phyloP scores from a whole-genome alignment of 2,888 invertebrate species.

The Iselma pallidipennis region DNA sequence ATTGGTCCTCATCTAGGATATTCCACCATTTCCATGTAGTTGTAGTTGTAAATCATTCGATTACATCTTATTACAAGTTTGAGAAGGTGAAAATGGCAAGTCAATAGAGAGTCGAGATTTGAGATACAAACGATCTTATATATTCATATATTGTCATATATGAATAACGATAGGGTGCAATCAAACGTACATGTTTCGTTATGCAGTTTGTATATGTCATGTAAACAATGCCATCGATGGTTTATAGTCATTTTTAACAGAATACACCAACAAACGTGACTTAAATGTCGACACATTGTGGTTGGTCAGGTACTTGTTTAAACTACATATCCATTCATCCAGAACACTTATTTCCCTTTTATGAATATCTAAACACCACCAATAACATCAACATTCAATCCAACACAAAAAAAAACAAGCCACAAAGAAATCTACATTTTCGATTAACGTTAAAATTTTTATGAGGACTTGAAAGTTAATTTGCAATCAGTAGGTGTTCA shows the following conservation, averaged over 20 bases:
- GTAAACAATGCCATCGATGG: constrained; percentile 49
- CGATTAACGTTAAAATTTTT: constrained; percentile 2
- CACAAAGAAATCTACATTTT: background rate
- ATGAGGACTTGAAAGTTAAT: background rate
- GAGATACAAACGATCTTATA: background rate
- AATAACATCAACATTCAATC: background rate
- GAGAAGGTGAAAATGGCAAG: no score
- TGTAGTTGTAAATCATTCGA: constrained; percentile 1
- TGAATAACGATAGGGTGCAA: background rate
- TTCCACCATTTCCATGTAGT: background rate
- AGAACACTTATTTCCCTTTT: background rate
- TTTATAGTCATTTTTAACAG: constrained; percentile 45
- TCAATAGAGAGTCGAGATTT: background rate
- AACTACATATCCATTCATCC: constrained; percentile 8
- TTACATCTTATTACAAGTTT: background rate
- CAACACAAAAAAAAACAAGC: background rate
- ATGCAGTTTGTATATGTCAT: constrained; percentile 46
- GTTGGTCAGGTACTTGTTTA: constrained; percentile 38
- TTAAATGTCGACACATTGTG: constrained; percentile 43
- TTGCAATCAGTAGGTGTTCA: constrained; percentile 1
- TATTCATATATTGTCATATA: background rate
- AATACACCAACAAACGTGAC: constrained; percentile 41
- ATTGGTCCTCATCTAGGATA: background rate
- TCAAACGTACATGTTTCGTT: constrained; percentile 32
- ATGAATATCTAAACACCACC: background rate